Percentiles rank a stretch among this genome's conserved stretches.
Conservation (phyloP, 2,888 invertebrate genomes). For the Salpingus planirostris region DNA sequence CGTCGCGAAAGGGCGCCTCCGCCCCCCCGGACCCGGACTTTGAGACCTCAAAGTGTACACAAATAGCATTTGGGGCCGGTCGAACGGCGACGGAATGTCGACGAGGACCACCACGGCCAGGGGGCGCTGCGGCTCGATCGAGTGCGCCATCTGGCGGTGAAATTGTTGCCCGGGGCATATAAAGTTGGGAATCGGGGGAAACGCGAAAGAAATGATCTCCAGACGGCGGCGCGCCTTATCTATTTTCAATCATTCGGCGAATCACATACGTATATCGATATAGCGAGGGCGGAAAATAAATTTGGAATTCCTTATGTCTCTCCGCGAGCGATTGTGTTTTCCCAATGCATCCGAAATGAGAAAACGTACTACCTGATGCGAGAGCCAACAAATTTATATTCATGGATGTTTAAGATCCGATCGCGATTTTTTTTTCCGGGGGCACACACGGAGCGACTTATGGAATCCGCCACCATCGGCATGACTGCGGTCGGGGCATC, state of each 20-base stretch:
- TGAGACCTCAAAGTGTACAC: conserved; percentile 4
- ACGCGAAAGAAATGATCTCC: too few relatives aligned
- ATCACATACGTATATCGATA: conserved; percentile 32
- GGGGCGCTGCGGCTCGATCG: too few relatives aligned
- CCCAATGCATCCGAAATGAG: conserved; percentile 29
- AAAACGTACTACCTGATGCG: conserved; percentile 21
- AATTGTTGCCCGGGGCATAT: too few relatives aligned
- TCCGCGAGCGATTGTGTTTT: conserved; percentile 24
- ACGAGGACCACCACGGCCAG: too few relatives aligned
- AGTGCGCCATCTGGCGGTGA: too few relatives aligned
- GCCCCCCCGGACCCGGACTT: background rate
- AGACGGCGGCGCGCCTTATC: conserved; percentile 17
- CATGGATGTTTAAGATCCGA: conserved; percentile 17
- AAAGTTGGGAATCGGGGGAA: too few relatives aligned
- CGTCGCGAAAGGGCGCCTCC: conserved; percentile 13
- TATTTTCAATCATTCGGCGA: conserved; percentile 29
- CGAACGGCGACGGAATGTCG: conserved; percentile 1
- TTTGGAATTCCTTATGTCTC: conserved; percentile 24
- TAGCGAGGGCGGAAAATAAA: conserved; percentile 24
- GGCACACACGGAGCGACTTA: too few relatives aligned
- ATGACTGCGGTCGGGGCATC: too few relatives aligned
- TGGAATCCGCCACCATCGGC: too few relatives aligned
- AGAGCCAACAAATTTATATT: conserved; percentile 26
- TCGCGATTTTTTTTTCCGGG: too few relatives aligned
- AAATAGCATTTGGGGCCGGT: background rate